Evolutionary conservation across 2,113 vertebrate species (phyloP), one percentile per base, ranked within the genome.

Genomic region (Turnix velox): DNA sequence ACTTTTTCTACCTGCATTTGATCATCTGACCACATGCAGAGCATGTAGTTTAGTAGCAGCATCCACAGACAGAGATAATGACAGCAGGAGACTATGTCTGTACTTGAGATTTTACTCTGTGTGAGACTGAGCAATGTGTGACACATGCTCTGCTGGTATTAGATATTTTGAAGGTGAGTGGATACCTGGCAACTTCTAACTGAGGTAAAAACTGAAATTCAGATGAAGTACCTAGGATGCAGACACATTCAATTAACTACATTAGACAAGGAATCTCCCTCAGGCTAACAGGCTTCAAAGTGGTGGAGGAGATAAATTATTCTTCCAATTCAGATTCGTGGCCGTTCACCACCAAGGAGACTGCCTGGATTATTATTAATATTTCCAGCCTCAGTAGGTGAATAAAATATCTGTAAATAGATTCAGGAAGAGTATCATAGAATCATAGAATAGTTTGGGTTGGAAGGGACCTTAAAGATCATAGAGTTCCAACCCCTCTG

Each of bases 231-330:
- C 52, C 33, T 67, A 52, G 77, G 19, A 63, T 95, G 59, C 87
- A 96, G 83, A 87, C 5, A 12, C 72, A 67, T 94, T 86, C 95
- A 89, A 94, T 93, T 96, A 94, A 94, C 94, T 95, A 93, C 90
- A 84, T 96, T 94, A 96, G 90, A 92, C 86, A 89, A 95, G 68
- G 65, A 39, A 89, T 95, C 45, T 85, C 84, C 95, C 55, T 28
- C 46, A 89, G 90, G 90, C 90, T 94, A 78, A 85, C 96, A 92
- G 71, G 39, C 94, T 96, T 93, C 90, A 88, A 92, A 96, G 88
- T 91, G 65, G 72, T 17, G 2, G 54, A 89, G 68, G 86, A 96
- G 94, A 96, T 96, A 93, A 96, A 96, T 96, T 93, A 95, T 90
- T 81, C 81, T 93, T 96, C 71, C 93, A 88, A n/a, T 93, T 93